Base-by-base conservation (phyloP, 1,140 invertebrate genomes). In the Pogonomyrmex californicus region DNA sequence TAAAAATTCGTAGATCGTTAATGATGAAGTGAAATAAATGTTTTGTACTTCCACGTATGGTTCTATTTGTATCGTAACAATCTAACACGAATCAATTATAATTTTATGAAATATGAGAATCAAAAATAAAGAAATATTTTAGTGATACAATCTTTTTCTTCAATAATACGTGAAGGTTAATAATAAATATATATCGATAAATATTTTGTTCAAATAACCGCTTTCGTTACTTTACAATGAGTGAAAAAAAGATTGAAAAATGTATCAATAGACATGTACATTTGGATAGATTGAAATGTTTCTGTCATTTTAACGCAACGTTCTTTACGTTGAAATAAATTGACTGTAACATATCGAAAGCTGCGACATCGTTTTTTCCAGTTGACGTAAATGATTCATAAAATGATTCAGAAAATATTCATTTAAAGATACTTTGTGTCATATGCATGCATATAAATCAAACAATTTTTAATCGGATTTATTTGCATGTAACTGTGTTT, bases 231-330 rank as follows among this genome's bases (percentile, higher is more conserved):
- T 47, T 62, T 44, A 4, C 30, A 47, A 4, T 10, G 10, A 65
- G 1, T 7, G 41, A 17, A 38, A 79, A 75, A 83, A 75, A 23
- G 6, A 33, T 56, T 30, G 12, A 7, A 44, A 75, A 73, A 62
- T 75, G 9, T 30, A 38, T 71, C 41, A 58, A 81, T 68, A 54
- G 23, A 83, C 60, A 73, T 23, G 23, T 38, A 54, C 12, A 75
- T 73, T 44, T 10, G 12, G 10, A 36, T 38, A 14, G 47, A 60
- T 5, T 30, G 41, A 51, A 60, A 47, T 49, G 36, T 73, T 73
- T 41, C 30, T 83, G 47, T 58, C 36, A 68, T 41, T 44, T 41
- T 38, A 60, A 12, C 17, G 23, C 51, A 51, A 54, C 33, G 49
- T 58, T 81, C 9, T 41, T 54, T 36, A 23, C 12, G 10, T 82